These are phyloP conservation scores for Oreocharis arfaki DNA, from an alignment of 2,113 vertebrate genomes.

Conservation along the genomic window DNA sequence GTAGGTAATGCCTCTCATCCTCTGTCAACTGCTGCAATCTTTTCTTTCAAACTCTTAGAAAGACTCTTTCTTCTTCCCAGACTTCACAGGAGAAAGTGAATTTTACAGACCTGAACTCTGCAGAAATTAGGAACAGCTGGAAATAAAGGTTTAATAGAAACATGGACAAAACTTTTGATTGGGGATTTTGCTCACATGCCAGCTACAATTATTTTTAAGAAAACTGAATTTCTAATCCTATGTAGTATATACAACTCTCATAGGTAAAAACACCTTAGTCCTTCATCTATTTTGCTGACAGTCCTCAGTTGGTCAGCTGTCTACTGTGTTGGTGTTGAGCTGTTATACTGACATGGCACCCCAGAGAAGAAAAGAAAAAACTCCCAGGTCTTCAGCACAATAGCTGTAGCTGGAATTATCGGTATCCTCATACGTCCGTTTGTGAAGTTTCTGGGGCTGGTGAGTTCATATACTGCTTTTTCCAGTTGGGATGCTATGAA, in stretches of 20 bases:
- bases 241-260: too few species aligned
- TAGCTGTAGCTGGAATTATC: background rate
- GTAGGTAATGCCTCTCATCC: background rate
- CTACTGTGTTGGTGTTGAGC: background rate
- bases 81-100: background rate
- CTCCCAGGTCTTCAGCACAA: background rate
- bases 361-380: background rate
- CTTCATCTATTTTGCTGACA: background rate
- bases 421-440: background rate
- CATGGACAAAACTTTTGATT: background rate
- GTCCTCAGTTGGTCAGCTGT: background rate
- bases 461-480: background rate
- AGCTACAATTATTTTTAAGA: background rate
- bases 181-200: background rate
- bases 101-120: background rate
- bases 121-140: background rate
- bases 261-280: background rate
- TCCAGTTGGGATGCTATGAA: background rate
- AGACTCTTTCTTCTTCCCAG: background rate
- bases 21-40: background rate
- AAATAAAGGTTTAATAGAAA: background rate
- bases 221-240: background rate
- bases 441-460: background rate
- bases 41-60: background rate
- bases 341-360: background rate